Evolutionary conservation across 2,797 vertebrate species (phyloP), one percentile per base, ranked within the genome.

Genomic region (Salmo trutta): DNA sequence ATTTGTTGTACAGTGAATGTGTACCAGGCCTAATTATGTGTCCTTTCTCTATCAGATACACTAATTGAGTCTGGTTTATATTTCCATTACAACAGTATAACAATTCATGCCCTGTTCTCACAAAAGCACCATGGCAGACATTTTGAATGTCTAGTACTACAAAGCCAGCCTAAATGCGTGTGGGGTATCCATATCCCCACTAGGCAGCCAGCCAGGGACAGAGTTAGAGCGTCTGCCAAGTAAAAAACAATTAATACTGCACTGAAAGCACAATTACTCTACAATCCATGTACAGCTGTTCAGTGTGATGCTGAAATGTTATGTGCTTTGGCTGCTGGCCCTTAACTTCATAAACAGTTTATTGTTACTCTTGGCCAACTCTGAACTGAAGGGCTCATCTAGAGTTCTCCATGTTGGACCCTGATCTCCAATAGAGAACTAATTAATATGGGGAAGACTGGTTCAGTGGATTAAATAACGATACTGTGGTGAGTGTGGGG

Each of bases 381-480:
- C 52, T 47, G 31, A 19, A 53, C 56, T 8, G n/a, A 6, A n/a
- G 56, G 56, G n/a, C n/a, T 31, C 75, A 19, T 70, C 47, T 29
- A 56, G 21, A 8, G 76, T 65, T 75, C 70, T 73, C 70, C 47
- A 65, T 51, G 41, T 33, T 64, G 53, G 29, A 27, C 33, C 53
- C 69, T 17, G 10, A 41, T 70, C 78, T 75, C 66, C 75, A 75
- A 73, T 54, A 33, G 62, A 54, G 14, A 12, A 21, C 33, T 72
- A 73, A 77, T 76, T 64, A 75, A 79, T 77, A 76, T 24, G 7
- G 52, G 70, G 76, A 59, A 76, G 62, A 51, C 33, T 53, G 73
- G 52, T 47, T 73, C 75, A 74, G 71, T 71, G 64, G 31, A 71
- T 64, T 74, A 74, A 76, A 59, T 75, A 84, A 78, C 71, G 69